Base-by-base conservation (phyloP, 2,888 invertebrate genomes). In the Harpalus rufipes region DNA sequence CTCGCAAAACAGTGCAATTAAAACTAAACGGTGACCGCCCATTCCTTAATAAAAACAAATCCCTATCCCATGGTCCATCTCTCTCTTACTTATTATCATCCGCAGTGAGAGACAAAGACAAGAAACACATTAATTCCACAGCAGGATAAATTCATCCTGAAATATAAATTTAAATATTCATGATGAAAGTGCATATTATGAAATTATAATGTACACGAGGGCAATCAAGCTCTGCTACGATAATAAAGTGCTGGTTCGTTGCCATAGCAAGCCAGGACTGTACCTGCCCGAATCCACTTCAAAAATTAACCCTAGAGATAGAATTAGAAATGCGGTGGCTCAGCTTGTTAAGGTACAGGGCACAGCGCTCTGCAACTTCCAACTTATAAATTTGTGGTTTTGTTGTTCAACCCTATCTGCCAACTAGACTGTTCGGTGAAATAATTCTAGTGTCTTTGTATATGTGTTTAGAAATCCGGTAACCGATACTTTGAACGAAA, bases 131-230 rank as follows among this genome's bases (percentile, higher is more conserved):
- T 84, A 84, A 84, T 78, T 84, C 78, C 78, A 63, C 84, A 84
- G 84, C 84, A 63, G 78, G 84, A 84, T 84, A 84, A 78, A 84
- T 83, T 83, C 83, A 83, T 83, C 83, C 74, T 76, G 76, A 83
- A 83, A 83, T 85, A 85, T 86, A 86, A 88, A 87, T 88, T 87
- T 87, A 88, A 88, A 87, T 87, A 88, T 88, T 88, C 87, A 87
- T 87, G 87, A 86, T 86, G 86, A 86, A 86, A 87, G 86, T 87
- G 87, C 88, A 87, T 87, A 87, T 87, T 88, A 86, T 86, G 87
- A 88, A 88, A 88, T 88, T 88, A 87, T 88, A 88, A 88, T 88
- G 87, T 87, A 87, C 86, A 86, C 85, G 85, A 65, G 85, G 86
- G 87, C 88, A 87, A 88, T 88, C 87, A 86, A 86, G 86, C 86